Conservation (phyloP, 1,140 invertebrate genomes). For the Halotydeus destructor region DNA sequence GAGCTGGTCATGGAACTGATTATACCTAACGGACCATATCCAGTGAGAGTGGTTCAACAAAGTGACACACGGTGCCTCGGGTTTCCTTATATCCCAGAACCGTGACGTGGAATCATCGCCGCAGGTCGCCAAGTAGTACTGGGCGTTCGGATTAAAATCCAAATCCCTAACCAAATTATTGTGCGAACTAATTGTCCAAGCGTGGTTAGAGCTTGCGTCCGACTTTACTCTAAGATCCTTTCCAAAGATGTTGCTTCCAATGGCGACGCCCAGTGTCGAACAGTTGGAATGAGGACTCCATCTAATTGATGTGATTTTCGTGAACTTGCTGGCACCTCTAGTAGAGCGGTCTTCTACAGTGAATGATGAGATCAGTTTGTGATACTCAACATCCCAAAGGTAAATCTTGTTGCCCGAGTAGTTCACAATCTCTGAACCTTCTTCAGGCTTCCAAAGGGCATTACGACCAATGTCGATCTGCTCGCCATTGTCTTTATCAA, state of each 20-base stretch:
- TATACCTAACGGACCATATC: slow-evolving; percentile 84
- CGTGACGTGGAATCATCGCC: slow-evolving; percentile 84
- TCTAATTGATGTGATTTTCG: slow-evolving; percentile 50
- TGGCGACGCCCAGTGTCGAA: slow-evolving; percentile 55
- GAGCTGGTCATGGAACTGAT: slow-evolving; percentile 89
- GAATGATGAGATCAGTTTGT: slow-evolving; percentile 11
- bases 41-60: slow-evolving; percentile 84
- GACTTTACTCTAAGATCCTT: slow-evolving; percentile 51
- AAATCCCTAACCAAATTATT: slow-evolving; percentile 67
- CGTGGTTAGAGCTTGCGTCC: not conserved
- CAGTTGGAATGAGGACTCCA: slow-evolving; percentile 86
- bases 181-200: slow-evolving; percentile 66
- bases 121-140: slow-evolving; percentile 75
- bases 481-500: slow-evolving; percentile 33
- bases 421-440: slow-evolving; percentile 41
- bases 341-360: slow-evolving; percentile 17
- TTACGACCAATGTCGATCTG: not conserved
- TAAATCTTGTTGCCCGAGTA: slow-evolving; percentile 48
- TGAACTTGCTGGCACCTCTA: slow-evolving; percentile 37
- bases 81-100: slow-evolving; percentile 83
- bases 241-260: slow-evolving; percentile 59
- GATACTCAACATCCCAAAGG: slow-evolving; percentile 36
- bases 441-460: slow-evolving; percentile 54
- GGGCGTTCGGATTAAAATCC: slow-evolving; percentile 91
- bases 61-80: slow-evolving; percentile 48